Evolutionary conservation across 2,113 vertebrate genomes (phyloP).

Genomic region (Leptobrachium ailaonicum): DNA sequence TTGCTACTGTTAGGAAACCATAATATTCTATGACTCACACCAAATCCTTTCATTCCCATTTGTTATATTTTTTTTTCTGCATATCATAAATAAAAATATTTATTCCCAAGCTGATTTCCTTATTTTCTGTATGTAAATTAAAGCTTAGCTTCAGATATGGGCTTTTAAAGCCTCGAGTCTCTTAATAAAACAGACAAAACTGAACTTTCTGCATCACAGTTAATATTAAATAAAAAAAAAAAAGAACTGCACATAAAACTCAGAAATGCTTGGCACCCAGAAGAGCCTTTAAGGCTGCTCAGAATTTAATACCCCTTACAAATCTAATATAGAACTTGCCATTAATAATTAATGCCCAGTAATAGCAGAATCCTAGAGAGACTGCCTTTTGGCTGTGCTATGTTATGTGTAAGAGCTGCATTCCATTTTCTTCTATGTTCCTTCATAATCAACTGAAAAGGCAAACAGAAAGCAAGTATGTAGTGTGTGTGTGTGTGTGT

Average conservation of each 20-base stretch:
- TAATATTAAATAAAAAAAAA: conserved; percentile 30
- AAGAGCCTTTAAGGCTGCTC: conserved; percentile 42
- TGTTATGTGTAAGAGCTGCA: conserved; percentile 23
- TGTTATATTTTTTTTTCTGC: too few relatives aligned
- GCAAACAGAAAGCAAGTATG: neutral
- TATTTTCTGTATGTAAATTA: neutral
- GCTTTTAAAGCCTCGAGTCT: conserved; percentile 18
- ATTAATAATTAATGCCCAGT: conserved; percentile 64
- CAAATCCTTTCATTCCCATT: neutral
- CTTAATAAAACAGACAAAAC: conserved; percentile 23
- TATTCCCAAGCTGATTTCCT: conserved; percentile 2
- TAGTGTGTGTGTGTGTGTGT: too few relatives aligned
- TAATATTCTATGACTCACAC: neutral
- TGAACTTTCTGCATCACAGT: conserved; percentile 17
- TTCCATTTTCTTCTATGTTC: conserved; percentile 17
- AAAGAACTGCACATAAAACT: conserved; percentile 31
- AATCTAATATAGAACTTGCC: conserved; percentile 55
- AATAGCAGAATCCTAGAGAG: conserved; percentile 59
- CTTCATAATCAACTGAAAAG: conserved; percentile 1
- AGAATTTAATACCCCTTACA: conserved; percentile 48
- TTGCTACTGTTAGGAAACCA: neutral
- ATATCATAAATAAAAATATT: neutral
- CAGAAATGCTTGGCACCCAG: conserved; percentile 41
- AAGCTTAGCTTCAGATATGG: conserved; percentile 6
- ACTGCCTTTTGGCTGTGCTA: conserved; percentile 47